Evolutionary conservation across 2,113 vertebrate genomes (phyloP).

Genomic region (Thoracochromis brauschi): DNA sequence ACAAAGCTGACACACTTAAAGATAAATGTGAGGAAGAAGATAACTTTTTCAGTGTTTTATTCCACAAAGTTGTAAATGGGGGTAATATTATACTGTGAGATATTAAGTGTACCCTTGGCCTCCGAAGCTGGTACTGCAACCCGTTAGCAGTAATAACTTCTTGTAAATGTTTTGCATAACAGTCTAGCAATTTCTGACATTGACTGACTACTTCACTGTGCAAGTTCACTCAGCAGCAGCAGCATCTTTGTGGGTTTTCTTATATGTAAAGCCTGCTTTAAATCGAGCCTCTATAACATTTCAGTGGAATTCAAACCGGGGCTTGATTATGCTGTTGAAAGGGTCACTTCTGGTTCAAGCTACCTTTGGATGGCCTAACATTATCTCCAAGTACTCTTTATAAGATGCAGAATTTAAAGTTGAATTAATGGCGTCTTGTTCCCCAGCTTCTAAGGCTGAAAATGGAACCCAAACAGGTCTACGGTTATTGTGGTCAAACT

Average conservation of each 20-base stretch:
- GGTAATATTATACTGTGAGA: neutral
- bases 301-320: neutral
- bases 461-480: neutral
- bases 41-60: neutral
- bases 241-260: neutral
- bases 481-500: neutral
- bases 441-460: neutral
- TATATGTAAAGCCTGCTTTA: neutral
- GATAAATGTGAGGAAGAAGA: neutral
- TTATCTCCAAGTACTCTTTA: neutral
- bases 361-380: neutral
- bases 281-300: accelerated
- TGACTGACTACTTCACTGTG: neutral
- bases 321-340: neutral
- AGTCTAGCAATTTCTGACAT: neutral
- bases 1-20: neutral
- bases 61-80: neutral
- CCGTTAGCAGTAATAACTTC: neutral
- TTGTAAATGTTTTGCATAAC: neutral
- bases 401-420: neutral
- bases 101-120: neutral
- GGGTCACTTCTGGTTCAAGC: neutral
- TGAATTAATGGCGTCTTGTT: neutral
- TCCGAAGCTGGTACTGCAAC: neutral
- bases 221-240: neutral